These are phyloP conservation scores for Netelia melanura DNA, from an alignment of 2,888 invertebrate species.

Conservation along the genomic window DNA sequence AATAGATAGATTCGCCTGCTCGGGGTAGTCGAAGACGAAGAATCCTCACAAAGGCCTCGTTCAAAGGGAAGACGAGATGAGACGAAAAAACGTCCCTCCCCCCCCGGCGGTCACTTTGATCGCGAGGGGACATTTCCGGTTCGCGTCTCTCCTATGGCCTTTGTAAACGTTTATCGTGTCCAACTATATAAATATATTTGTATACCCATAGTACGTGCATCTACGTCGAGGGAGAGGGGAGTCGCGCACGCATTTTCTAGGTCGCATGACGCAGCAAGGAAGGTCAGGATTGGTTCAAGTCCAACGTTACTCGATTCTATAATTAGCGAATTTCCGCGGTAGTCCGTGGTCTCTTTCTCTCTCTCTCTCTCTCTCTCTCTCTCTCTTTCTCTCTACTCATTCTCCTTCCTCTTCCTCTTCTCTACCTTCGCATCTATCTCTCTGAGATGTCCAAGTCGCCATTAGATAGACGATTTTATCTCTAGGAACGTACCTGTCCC, in stretches of 20 bases:
- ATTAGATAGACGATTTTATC: constrained; percentile 1
- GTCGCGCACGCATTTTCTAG: constrained; percentile 79
- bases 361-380: constrained; percentile 49
- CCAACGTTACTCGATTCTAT: constrained; percentile 81
- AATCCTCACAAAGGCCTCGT: constrained; percentile 23
- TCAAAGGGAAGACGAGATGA: constrained; percentile 30
- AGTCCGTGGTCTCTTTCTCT: constrained; percentile 59
- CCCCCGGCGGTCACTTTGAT: constrained; percentile 23
- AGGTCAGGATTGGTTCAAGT: constrained; percentile 84
- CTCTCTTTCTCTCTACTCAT: background rate
- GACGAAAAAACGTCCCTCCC: background rate
- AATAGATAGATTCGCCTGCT: constrained; percentile 31
- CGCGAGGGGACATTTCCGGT: constrained; percentile 52
- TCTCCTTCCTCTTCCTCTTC: constrained; percentile 3
- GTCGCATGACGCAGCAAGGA: constrained; percentile 81
- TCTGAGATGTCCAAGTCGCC: constrained; percentile 12
- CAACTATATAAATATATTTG: constrained; percentile 22
- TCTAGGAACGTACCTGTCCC: background rate
- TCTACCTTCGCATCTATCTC: constrained; percentile 34
- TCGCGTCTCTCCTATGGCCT: constrained; percentile 23
- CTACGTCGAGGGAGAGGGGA: constrained; percentile 29
- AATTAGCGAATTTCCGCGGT: constrained; percentile 80
- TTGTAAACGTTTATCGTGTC: constrained; percentile 1
- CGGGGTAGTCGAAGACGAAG: constrained; percentile 26
- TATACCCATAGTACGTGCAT: constrained; percentile 31